Base-by-base conservation (phyloP, 2,113 vertebrate genomes). In the Dipodomys spectabilis region DNA sequence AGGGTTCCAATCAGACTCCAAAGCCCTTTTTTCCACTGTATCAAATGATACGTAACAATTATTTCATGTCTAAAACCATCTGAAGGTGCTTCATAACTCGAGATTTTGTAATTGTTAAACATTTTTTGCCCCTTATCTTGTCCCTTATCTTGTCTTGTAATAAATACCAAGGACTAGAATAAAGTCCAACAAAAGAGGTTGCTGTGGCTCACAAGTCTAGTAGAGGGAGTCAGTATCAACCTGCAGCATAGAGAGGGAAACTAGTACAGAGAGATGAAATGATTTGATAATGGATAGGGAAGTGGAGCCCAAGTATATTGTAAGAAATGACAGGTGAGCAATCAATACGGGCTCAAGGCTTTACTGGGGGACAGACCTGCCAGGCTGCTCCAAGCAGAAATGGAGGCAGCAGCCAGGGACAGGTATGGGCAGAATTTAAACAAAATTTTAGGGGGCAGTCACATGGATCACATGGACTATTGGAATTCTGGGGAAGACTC, bases 161-260 rank as follows among this genome's bases (percentile, higher is more conserved):
- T 18, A 60, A 60, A 60, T 60, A 60, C 57, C 6, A 13, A 18
- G 18, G 57, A 18, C 57, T 60, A 60, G 57, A 60, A 39, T 60
- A 60, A 60, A 18, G 18, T 60, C 57, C 57, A 60, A 60, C 57
- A 60, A 60, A 60, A 60, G 57, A 57, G 57, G 57, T 60, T 60
- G 11, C 11, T 60, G 11, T 60, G 57, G 57, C 57, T 60, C 57
- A 60, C 57, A 60, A 60, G 11, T 11, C 57, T 60, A 18, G 57
- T 60, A 18, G 32, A 92, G 20, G 28, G 30, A 72, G 15, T 78
- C 86, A 35, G 62, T 57, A 72, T 53, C 45, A 72, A 35, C 28
- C 32, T 74, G 85, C 72, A 67, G 45, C 20, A 85, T 89, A 74
- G 68, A 60, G 62, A 74, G 68, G n/a, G 18, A 88, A 84, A 80